phyloP scores from a whole-genome alignment of 2,797 vertebrate genomes.

The Anguilla pacifica region DNA sequence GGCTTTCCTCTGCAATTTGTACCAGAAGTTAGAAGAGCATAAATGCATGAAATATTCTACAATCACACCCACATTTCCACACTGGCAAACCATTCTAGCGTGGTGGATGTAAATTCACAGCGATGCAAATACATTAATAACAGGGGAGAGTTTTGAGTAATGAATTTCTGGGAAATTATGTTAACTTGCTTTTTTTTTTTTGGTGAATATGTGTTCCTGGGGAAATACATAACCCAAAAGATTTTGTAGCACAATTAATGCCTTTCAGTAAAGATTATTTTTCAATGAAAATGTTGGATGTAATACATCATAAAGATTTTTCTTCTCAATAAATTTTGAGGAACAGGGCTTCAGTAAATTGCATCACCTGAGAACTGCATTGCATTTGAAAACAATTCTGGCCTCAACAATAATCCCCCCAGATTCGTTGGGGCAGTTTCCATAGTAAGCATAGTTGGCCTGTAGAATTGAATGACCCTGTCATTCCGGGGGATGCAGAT shows the following conservation, averaged over 20 bases:
- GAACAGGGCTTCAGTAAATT: not conserved
- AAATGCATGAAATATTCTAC: not conserved
- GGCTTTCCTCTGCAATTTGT: not conserved
- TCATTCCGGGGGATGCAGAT: not conserved
- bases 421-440: not conserved
- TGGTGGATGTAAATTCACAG: conserved; percentile 6
- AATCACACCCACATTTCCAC: not conserved
- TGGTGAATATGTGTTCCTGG: not conserved
- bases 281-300: not conserved
- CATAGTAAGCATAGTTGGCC: not conserved
- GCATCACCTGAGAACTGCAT: not conserved
- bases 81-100: not conserved
- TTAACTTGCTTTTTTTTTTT: not conserved
- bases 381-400: not conserved
- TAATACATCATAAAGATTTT: not conserved
- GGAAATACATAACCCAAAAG: not conserved
- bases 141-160: conserved; percentile 1
- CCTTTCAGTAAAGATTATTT: conserved; percentile 5
- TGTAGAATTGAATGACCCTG: not conserved
- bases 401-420: not conserved
- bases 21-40: not conserved
- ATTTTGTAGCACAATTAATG: conserved; percentile 8
- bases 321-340: not conserved
- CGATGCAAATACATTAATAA: not conserved
- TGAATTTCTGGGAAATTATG: not conserved